A percentile compares a stretch with the other conserved stretches of the same genome.
phyloP scores from a whole-genome alignment of 2,888 invertebrate genomes.

The Ashinkailepas kermadecensis region DNA sequence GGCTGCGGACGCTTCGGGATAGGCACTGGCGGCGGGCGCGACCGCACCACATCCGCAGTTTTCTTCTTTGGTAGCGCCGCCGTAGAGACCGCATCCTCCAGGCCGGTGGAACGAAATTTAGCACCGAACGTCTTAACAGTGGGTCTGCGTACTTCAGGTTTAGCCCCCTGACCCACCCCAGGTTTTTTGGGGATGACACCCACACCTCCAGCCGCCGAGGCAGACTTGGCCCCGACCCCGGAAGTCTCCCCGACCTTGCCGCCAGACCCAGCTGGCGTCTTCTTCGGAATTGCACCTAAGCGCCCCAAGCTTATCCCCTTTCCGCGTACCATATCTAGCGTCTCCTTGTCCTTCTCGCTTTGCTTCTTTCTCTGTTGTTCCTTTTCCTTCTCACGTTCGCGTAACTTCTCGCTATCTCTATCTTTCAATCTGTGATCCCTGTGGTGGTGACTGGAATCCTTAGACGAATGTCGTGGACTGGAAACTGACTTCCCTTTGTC shows the following conservation, averaged over 20 bases:
- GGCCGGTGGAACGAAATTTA: conserved; percentile 82
- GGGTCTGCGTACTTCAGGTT: conserved; percentile 54
- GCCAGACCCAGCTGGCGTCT: neutral
- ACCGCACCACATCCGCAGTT: neutral
- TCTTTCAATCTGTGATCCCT: neutral
- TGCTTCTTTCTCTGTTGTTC: conserved; percentile 1
- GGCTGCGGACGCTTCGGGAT: neutral
- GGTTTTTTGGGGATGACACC: neutral
- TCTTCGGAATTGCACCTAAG: conserved; percentile 8
- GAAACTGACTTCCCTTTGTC: neutral
- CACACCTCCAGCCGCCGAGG: too few relatives aligned
- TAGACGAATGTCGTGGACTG: neutral
- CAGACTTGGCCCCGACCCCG: too few relatives aligned
- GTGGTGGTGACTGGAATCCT: conserved; percentile 20
- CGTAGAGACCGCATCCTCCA: conserved; percentile 58
- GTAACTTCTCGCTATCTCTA: neutral
- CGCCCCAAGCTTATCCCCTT: conserved; percentile 50
- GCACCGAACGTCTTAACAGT: conserved; percentile 87
- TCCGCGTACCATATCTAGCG: conserved; percentile 75
- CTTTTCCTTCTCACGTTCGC: neutral
- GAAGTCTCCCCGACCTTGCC: neutral
- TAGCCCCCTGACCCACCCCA: conserved; percentile 50
- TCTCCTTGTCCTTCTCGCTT: conserved; percentile 44
- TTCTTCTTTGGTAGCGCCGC: conserved; percentile 15
- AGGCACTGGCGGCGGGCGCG: neutral